A percentile compares a stretch with the other conserved stretches of the same genome.
Conservation (phyloP, 2,113 vertebrate species). For the Macroglossus sobrinus region DNA sequence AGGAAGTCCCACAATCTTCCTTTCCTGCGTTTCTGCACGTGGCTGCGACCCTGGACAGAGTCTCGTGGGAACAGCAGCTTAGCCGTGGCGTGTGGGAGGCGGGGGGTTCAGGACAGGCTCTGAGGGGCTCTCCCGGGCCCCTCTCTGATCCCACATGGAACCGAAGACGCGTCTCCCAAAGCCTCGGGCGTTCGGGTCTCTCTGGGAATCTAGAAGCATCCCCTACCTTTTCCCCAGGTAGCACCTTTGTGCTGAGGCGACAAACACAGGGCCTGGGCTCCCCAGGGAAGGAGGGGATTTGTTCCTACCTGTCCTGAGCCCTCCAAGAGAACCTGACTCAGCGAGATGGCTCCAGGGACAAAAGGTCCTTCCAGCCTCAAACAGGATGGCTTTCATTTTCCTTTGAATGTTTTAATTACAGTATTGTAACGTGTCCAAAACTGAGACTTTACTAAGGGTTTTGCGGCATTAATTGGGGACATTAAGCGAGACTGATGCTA, state of each 20-base stretch:
- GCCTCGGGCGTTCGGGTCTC: neutral
- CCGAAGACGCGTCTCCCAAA: neutral
- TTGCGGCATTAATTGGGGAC: conserved; percentile 50
- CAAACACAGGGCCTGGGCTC: neutral
- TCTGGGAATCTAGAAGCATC: neutral
- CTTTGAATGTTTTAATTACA: conserved; percentile 50
- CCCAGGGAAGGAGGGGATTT: neutral
- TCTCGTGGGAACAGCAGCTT: neutral
- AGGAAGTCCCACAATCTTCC: neutral
- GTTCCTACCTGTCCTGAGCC: neutral
- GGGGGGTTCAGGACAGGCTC: neutral
- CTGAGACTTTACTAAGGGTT: conserved; percentile 21
- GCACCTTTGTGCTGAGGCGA: neutral
- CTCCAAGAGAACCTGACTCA: conserved; percentile 36
- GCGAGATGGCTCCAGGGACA: neutral
- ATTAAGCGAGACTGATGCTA: conserved; percentile 55
- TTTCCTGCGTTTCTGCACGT: neutral
- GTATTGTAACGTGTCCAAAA: conserved; percentile 44
- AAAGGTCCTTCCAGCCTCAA: neutral
- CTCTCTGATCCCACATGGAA: neutral
- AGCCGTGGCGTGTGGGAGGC: neutral
- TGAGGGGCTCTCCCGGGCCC: neutral
- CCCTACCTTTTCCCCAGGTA: neutral
- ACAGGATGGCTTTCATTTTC: conserved; percentile 45
- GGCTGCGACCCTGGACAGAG: neutral